phyloP scores from a whole-genome alignment of 2,888 invertebrate genomes.

The Cancer borealis region DNA sequence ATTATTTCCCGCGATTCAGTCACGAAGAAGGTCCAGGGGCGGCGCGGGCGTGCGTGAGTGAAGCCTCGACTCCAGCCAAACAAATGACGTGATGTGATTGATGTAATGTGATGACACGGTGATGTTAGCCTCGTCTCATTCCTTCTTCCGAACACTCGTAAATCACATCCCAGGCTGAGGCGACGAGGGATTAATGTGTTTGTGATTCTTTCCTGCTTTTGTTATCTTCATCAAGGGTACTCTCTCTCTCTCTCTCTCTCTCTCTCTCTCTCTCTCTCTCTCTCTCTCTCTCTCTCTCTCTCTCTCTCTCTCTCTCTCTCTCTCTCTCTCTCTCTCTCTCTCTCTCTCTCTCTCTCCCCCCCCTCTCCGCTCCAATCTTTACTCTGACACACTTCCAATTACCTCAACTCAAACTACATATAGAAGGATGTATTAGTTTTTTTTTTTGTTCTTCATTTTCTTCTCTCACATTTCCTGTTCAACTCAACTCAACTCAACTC shows the following conservation, averaged over 20 bases:
- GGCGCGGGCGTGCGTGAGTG: not conserved
- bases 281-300: constrained; percentile 54
- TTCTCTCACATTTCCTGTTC: not conserved
- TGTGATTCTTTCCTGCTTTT: not conserved
- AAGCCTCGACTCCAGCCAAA: constrained; percentile 35
- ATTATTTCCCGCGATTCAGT: constrained; percentile 64
- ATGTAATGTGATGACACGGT: constrained; percentile 55
- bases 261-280: constrained; percentile 55
- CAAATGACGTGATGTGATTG: constrained; percentile 48
- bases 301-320: constrained; percentile 47
- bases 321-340: constrained; percentile 16
- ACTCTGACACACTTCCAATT: not conserved
- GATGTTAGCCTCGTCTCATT: constrained; percentile 55
- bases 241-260: constrained; percentile 48
- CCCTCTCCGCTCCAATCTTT: not conserved
- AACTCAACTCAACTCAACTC: no score
- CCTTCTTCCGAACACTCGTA: constrained; percentile 29
- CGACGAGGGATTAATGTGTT: constrained; percentile 16
- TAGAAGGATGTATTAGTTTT: not conserved
- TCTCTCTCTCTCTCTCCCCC: not conserved
- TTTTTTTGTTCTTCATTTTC: not conserved
- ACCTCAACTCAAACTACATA: not conserved
- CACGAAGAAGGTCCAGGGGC: constrained; percentile 47
- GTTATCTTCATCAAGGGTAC: not conserved
- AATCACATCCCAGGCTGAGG: constrained; percentile 8